Evolutionary conservation across 2,797 vertebrate genomes (phyloP).

Genomic region (Cuculus canorus): DNA sequence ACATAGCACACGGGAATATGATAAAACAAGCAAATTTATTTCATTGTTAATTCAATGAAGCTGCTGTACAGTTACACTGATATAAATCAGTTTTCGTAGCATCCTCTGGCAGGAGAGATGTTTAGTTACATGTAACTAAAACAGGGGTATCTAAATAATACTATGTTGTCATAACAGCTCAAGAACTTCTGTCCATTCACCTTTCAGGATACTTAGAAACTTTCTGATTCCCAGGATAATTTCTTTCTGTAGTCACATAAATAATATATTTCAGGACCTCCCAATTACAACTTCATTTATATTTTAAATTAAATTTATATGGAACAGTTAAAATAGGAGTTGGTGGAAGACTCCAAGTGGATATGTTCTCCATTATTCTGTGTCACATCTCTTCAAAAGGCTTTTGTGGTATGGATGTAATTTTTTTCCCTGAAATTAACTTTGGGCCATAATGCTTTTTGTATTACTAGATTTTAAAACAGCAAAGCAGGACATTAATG

Average conservation of each 20-base stretch:
- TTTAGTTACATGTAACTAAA: neutral
- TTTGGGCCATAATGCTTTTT: neutral
- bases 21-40: neutral
- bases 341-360: neutral
- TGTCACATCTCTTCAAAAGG: neutral
- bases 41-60: neutral
- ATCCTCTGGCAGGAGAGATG: neutral
- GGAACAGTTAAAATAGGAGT: neutral
- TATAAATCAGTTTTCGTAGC: neutral
- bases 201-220: neutral
- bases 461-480: neutral
- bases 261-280: neutral
- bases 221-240: neutral
- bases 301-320: neutral
- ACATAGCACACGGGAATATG: neutral
- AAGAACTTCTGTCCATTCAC: neutral
- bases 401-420: neutral
- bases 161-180: neutral
- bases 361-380: neutral
- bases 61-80: neutral
- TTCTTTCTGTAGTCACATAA: neutral
- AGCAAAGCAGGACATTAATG: neutral
- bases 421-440: neutral
- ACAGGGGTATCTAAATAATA: neutral
- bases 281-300: neutral